phyloP scores from a whole-genome alignment of 2,113 vertebrate species.

The Indicator indicator region DNA sequence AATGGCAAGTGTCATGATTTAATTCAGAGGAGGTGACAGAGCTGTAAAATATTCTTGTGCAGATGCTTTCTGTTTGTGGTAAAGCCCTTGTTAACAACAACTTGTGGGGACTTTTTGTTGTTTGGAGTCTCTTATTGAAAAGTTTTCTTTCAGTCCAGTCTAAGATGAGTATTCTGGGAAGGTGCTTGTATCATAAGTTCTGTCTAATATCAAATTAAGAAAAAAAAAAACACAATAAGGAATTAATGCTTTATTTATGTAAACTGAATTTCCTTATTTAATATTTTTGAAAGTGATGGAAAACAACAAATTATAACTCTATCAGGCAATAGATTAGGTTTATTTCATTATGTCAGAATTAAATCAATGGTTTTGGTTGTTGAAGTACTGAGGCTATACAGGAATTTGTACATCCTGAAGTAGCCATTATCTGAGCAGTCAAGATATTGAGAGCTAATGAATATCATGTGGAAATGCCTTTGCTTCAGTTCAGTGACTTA shows the following conservation, averaged over 20 bases:
- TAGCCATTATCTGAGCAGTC: not conserved
- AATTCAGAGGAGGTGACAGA: not conserved
- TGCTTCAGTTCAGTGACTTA: not conserved
- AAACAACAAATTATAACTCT: not conserved
- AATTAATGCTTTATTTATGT: not conserved
- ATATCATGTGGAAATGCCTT: not conserved
- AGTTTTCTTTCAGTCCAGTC: not conserved
- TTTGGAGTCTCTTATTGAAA: not conserved
- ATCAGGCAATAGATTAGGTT: not conserved
- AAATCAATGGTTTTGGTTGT: not conserved
- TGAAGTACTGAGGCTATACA: too few species aligned
- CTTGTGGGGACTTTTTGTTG: rapidly evolving
- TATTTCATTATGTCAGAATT: not conserved
- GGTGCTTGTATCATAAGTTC: not conserved
- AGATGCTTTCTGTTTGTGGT: not conserved
- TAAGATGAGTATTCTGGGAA: not conserved
- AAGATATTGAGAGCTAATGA: not conserved
- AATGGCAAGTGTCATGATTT: not conserved
- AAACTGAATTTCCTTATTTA: not conserved
- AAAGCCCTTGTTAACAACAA: not conserved
- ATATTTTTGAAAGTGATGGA: not conserved
- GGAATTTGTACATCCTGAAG: not conserved
- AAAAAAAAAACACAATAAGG: not conserved
- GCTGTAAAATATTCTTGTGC: not conserved
- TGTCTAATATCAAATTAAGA: not conserved